Percentiles rank a stretch among this genome's conserved stretches.
These are phyloP conservation scores for Coenonympha arcania DNA, from an alignment of 2,888 invertebrate species.

Conservation along the genomic window DNA sequence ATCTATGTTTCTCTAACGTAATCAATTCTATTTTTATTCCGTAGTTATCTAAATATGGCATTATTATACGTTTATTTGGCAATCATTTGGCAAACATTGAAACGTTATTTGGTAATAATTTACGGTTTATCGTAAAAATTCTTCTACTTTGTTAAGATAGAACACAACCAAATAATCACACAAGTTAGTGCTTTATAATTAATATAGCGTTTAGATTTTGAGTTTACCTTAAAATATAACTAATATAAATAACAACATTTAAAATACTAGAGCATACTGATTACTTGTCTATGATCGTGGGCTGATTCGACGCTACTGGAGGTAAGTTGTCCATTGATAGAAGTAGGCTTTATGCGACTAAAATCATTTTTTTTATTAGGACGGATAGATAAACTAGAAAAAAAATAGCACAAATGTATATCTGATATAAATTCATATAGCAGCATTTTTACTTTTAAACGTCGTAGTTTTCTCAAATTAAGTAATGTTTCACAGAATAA, in stretches of 20 bases:
- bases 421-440: too few relatives aligned
- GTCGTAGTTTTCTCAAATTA: too few relatives aligned
- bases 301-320: slow-evolving; percentile 7
- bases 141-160: slow-evolving; percentile 55
- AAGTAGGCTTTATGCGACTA: not conserved
- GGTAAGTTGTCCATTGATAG: not conserved
- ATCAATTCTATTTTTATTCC: slow-evolving; percentile 35
- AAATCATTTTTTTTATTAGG: too few relatives aligned
- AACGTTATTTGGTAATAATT: slow-evolving; percentile 36
- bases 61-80: slow-evolving; percentile 31
- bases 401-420: too few relatives aligned
- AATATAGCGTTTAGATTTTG: slow-evolving; percentile 30
- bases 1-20: slow-evolving; percentile 38
- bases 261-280: slow-evolving; percentile 30
- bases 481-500: not conserved
- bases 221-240: slow-evolving; percentile 26
- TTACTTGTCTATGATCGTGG: not conserved
- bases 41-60: slow-evolving; percentile 39
- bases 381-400: too few relatives aligned
- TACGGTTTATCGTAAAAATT: slow-evolving; percentile 42
- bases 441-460: too few relatives aligned
- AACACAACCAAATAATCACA: slow-evolving; percentile 72
- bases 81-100: slow-evolving; percentile 46
- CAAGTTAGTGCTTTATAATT: slow-evolving; percentile 56
- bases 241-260: slow-evolving; percentile 15